A percentile compares a stretch with the other conserved stretches of the same genome.
Evolutionary conservation across 2,797 vertebrate genomes (phyloP).

Genomic region (Myripristis murdjan): DNA sequence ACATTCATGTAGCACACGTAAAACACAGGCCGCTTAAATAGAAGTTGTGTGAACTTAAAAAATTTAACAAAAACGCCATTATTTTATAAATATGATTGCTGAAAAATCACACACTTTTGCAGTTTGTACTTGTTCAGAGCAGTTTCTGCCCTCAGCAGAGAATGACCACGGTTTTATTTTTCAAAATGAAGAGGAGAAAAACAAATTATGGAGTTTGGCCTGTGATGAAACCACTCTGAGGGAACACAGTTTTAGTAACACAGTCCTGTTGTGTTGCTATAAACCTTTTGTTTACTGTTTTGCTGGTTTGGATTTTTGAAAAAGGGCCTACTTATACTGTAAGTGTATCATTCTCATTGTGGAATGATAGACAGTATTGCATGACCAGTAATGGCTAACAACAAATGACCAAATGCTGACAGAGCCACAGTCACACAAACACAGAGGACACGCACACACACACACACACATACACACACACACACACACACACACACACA

Average conservation of each 20-base stretch:
- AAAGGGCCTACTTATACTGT: too few relatives aligned
- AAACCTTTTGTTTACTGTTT: background rate
- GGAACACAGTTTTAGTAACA: background rate
- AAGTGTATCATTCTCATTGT: too few relatives aligned
- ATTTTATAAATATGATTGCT: too few relatives aligned
- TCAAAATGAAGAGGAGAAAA: background rate
- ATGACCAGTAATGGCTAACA: too few relatives aligned
- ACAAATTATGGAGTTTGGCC: background rate
- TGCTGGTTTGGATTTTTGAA: background rate
- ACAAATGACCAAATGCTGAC: background rate
- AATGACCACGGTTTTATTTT: background rate
- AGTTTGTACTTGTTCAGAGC: background rate
- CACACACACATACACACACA: background rate
- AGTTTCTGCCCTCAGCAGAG: background rate
- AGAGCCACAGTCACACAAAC: background rate
- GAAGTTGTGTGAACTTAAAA: background rate
- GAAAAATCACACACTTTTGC: background rate
- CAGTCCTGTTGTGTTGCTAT: too few relatives aligned
- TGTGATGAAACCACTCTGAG: background rate
- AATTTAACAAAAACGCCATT: too few relatives aligned
- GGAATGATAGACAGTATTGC: too few relatives aligned
- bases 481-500: background rate
- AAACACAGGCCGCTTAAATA: too few relatives aligned
- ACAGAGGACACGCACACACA: background rate
- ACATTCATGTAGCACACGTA: too few relatives aligned